Percentiles rank a stretch among this genome's conserved stretches.
Evolutionary conservation across 2,888 invertebrate genomes (phyloP).

Genomic region (Junonia oenone): DNA sequence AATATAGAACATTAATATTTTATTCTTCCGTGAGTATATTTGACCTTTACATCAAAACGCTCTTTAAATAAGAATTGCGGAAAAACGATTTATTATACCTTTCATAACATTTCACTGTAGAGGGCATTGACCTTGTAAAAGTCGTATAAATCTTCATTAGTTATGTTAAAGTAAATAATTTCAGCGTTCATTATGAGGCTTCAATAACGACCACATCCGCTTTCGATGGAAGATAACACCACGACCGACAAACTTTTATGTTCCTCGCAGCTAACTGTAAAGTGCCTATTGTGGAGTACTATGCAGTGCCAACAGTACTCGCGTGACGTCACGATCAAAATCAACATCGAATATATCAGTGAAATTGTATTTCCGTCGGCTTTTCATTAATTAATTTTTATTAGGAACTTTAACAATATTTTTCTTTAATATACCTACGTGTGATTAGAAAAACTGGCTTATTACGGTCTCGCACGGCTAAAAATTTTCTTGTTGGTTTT

Average conservation of each 20-base stretch:
- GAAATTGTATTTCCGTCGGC: neutral
- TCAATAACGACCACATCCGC: slow-evolving; percentile 16
- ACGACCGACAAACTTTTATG: slow-evolving; percentile 16
- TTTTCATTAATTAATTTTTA: no score
- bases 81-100: neutral
- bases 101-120: neutral
- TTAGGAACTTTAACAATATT: no score
- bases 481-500: no score
- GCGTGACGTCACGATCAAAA: neutral
- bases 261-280: slow-evolving; percentile 17
- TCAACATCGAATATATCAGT: neutral
- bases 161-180: neutral
- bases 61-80: neutral
- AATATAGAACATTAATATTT: neutral
- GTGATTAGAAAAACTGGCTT: no score
- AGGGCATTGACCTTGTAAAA: neutral
- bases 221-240: slow-evolving; percentile 18
- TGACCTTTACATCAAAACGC: neutral
- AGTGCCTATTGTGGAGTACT: slow-evolving; percentile 14
- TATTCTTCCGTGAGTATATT: neutral
- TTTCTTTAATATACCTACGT: no score
- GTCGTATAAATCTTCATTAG: neutral
- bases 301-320: slow-evolving; percentile 11
- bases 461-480: no score
- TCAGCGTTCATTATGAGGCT: slow-evolving; percentile 13